Evolutionary conservation across 2,113 vertebrate species (phyloP).

Genomic region (Sphaerodactylus townsendi): DNA sequence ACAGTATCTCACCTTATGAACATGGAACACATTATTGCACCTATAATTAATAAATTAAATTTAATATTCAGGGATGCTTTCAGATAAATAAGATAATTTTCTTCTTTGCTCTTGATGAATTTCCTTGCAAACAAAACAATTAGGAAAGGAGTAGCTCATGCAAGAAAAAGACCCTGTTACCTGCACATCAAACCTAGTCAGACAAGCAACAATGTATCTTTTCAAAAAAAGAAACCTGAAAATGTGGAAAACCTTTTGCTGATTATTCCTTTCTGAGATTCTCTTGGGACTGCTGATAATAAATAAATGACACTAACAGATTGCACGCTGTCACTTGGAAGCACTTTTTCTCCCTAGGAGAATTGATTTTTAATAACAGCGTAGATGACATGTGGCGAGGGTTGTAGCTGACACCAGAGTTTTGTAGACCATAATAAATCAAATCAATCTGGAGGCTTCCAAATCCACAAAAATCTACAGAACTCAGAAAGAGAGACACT

Average conservation of each 20-base stretch:
- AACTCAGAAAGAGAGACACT: slow-evolving; percentile 39
- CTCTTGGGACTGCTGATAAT: slow-evolving; percentile 66
- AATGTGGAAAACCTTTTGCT: slow-evolving; percentile 62
- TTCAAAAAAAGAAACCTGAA: not conserved
- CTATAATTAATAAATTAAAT: not conserved
- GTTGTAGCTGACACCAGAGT: slow-evolving; percentile 73
- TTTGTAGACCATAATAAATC: slow-evolving; percentile 74
- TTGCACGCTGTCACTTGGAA: slow-evolving; percentile 66
- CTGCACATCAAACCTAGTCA: not conserved
- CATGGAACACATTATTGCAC: not conserved
- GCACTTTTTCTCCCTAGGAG: slow-evolving; percentile 63
- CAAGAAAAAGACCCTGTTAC: slow-evolving; percentile 1
- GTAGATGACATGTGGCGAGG: slow-evolving; percentile 72
- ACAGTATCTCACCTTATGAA: not conserved
- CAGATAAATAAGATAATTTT: slow-evolving; percentile 25
- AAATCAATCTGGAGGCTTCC: slow-evolving; percentile 58
- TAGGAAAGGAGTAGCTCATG: not conserved
- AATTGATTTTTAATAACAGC: slow-evolving; percentile 81
- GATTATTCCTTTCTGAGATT: slow-evolving; percentile 65
- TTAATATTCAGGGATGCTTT: not conserved
- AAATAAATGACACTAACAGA: slow-evolving; percentile 77
- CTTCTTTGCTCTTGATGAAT: slow-evolving; percentile 2
- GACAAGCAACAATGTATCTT: slow-evolving; percentile 11
- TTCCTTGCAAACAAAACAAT: slow-evolving; percentile 11
- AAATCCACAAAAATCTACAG: slow-evolving; percentile 30